Conservation (phyloP, 2,797 vertebrate genomes). For the Protosalanx chinensis region DNA sequence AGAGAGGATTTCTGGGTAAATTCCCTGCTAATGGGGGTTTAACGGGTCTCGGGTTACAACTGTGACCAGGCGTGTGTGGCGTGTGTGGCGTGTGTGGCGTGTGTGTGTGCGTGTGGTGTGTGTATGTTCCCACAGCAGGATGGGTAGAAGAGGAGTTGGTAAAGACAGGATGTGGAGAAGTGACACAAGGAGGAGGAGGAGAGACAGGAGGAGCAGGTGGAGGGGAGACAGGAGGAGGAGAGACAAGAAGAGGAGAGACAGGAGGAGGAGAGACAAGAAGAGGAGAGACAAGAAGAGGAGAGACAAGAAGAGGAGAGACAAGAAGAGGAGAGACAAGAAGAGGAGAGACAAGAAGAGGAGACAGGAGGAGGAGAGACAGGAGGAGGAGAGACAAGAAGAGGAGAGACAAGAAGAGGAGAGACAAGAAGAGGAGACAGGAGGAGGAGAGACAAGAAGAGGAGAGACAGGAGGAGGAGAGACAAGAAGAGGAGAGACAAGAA, state of each 20-base stretch:
- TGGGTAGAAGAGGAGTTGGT: not conserved
- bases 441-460: conserved; percentile 43
- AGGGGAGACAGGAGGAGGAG: conserved; percentile 23
- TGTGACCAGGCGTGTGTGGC: conserved; percentile 1
- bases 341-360: conserved; percentile 43
- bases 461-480: conserved; percentile 25
- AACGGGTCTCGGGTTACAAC: conserved; percentile 65
- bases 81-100: not conserved
- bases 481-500: not conserved
- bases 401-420: conserved; percentile 32
- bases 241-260: not conserved
- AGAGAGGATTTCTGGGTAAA: conserved; percentile 69
- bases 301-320: conserved; percentile 23
- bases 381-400: conserved; percentile 7
- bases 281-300: not conserved
- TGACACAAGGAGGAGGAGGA: not conserved
- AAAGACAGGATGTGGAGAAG: too few species aligned
- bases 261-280: not conserved
- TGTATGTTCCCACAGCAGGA: not conserved
- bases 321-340: conserved; percentile 40
- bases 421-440: conserved; percentile 27
- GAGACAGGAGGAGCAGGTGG: conserved; percentile 5
- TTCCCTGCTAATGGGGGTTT: conserved; percentile 72
- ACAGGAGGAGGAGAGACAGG: not conserved
- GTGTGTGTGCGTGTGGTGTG: too few species aligned